Evolutionary conservation across 2,888 invertebrate species (phyloP), one percentile per base, ranked within the genome.

Genomic region (Diloba caeruleocephala): DNA sequence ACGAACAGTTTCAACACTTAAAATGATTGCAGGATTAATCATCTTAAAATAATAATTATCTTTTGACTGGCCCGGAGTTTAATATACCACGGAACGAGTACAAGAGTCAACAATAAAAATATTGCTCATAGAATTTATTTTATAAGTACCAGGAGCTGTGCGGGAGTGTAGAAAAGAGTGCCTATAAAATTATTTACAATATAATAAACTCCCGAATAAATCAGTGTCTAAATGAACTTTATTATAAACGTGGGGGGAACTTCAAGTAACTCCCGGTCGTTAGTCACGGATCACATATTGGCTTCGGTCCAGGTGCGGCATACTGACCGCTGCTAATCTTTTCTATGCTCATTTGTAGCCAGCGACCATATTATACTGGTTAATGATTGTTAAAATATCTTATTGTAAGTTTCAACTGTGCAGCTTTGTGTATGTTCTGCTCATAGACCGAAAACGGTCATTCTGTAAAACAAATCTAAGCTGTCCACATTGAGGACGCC

Each of bases 211-310:
- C 15, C 38, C 17, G 12, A 38, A 70, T 71, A 60, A 59, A 76
- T 66, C 66, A 50, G 19, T 43, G 38, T 25, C 29, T 59, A 50
- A 60, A 53, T 52, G 44, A 46, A 59, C 48, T 58, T 48, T 58
- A 58, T 54, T 56, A 34, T 60, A 42, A 42, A 59, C 70, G 71
- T 73, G 66, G 61, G 52, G 25, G 13, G 70, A 53, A 63, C 17
- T 38, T 60, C 31, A 44, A 69, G 57, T 42, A 33, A 32, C 33
- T 41, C 13, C 19, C 13, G 7, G 25, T 57, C 46, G 52, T 69
- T 63, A 71, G 65, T 65, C 62, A 50, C 55, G 62, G 63, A 56
- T 74, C 49, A 56, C 32, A 45, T 46, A 45, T 70, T 75, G 76
- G 74, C 71, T 26, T 21, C 9, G 5, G 13, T 49, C 72, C 72